A percentile compares a stretch with the other conserved stretches of the same genome.
Conservation (phyloP, 1,140 invertebrate species). For the Eulimnadia texana region DNA sequence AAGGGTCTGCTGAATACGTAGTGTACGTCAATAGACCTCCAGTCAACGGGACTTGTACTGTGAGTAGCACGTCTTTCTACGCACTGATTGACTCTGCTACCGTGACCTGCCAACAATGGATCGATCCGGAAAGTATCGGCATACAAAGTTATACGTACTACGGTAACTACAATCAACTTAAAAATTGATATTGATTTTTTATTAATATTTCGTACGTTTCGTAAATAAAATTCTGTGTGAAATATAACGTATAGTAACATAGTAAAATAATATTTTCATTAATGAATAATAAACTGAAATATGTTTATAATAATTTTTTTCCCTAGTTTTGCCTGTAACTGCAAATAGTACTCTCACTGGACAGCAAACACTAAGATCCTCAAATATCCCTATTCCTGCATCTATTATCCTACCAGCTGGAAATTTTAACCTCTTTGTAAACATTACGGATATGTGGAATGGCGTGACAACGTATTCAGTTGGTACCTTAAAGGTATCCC, state of each 20-base stretch:
- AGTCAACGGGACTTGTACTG: constrained; percentile 21
- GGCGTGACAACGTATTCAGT: constrained; percentile 3
- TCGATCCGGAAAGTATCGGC: constrained; percentile 24
- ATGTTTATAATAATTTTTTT: constrained; percentile 8
- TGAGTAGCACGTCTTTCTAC: constrained; percentile 1
- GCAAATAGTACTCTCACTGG: background rate
- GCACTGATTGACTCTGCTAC: constrained; percentile 24
- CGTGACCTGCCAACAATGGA: constrained; percentile 23
- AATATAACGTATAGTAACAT: no score
- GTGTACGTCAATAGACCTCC: constrained; percentile 27
- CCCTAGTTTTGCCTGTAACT: background rate
- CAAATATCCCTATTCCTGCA: background rate
- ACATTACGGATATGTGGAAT: constrained; percentile 17
- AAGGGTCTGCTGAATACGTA: constrained; percentile 20
- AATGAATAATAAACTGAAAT: no score
- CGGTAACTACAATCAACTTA: constrained; percentile 11
- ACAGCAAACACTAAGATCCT: background rate
- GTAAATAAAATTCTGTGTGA: no score
- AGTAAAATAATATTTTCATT: no score
- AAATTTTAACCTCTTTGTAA: constrained; percentile 11
- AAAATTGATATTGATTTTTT: background rate
- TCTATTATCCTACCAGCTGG: constrained; percentile 15
- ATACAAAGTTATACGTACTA: constrained; percentile 16
- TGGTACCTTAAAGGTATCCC: background rate
- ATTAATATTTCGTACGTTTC: background rate